Conservation (phyloP, 2,113 vertebrate genomes). For the Menidia beryllina region DNA sequence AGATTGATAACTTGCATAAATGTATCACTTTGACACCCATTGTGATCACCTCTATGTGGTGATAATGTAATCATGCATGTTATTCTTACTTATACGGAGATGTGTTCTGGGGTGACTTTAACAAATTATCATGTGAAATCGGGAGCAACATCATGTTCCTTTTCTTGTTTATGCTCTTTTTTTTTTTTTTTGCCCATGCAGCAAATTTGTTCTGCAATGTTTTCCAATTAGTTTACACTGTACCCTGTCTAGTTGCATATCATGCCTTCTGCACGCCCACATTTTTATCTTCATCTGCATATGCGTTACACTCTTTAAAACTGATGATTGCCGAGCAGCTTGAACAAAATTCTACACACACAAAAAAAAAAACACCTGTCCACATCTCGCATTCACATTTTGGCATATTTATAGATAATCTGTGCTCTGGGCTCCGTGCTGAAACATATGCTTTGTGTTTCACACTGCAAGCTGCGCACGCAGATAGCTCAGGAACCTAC, state of each 20-base stretch:
- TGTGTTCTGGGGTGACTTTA: conserved; percentile 33
- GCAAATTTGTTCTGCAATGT: conserved; percentile 4
- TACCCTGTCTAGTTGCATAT: not conserved
- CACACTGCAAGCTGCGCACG: conserved; percentile 3
- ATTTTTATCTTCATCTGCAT: not conserved
- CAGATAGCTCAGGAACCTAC: conserved; percentile 24
- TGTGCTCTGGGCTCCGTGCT: not conserved
- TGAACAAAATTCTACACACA: not conserved
- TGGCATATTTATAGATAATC: conserved; percentile 11
- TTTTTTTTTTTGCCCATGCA: conserved; percentile 27
- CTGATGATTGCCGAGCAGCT: conserved; percentile 19
- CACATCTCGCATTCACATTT: not conserved
- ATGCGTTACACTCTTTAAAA: not conserved
- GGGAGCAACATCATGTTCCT: conserved; percentile 32
- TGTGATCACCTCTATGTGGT: conserved; percentile 8
- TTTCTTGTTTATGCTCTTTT: conserved; percentile 5
- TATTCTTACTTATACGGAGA: conserved; percentile 5
- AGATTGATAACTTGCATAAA: conserved; percentile 21
- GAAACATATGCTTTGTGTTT: conserved; percentile 9
- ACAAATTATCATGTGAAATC: conserved; percentile 45
- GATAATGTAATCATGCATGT: conserved; percentile 27
- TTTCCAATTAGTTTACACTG: not conserved
- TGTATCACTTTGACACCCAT: conserved; percentile 21
- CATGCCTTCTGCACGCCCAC: not conserved
- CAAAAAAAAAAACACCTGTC: not conserved